Evolutionary conservation across 2,888 invertebrate genomes (phyloP).

Genomic region (Mythimna loreyi): DNA sequence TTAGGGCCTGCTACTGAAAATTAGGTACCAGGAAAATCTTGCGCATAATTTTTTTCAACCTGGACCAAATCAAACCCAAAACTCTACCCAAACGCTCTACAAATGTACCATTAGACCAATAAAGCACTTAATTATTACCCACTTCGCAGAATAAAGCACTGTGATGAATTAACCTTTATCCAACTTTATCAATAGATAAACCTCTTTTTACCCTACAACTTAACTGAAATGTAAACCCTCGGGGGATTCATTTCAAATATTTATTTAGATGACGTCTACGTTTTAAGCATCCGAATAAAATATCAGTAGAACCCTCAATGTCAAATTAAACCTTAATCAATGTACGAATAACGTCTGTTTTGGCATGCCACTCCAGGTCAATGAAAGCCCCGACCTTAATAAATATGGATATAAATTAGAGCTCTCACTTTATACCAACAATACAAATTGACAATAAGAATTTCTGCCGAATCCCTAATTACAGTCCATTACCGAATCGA

Average conservation of each 20-base stretch:
- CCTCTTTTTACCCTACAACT: conserved; percentile 57
- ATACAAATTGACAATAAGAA: conserved; percentile 72
- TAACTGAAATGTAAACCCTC: conserved; percentile 71
- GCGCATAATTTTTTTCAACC: background rate
- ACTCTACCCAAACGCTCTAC: background rate
- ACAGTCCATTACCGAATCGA: conserved; percentile 64
- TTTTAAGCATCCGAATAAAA: conserved; percentile 77
- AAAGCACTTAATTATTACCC: background rate
- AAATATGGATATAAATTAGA: conserved; percentile 78
- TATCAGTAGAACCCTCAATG: conserved; percentile 69
- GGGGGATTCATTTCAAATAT: conserved; percentile 77
- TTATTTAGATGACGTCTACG: conserved; percentile 79
- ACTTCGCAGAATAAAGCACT: conserved; percentile 2
- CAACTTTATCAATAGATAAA: conserved; percentile 46
- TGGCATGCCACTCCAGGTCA: conserved; percentile 58
- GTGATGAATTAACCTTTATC: conserved; percentile 25
- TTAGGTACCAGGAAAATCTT: background rate
- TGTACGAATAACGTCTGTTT: conserved; percentile 73
- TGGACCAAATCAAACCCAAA: background rate
- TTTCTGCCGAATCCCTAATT: conserved; percentile 66
- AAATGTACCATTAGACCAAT: background rate
- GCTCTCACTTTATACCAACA: conserved; percentile 68
- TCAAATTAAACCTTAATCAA: conserved; percentile 75
- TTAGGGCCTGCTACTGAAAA: background rate
- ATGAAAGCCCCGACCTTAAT: conserved; percentile 71